Percentiles rank a stretch among this genome's conserved stretches.
Evolutionary conservation across 23 tunicate genomes (phyloP).

Genomic region (Ascidia mentula): DNA sequence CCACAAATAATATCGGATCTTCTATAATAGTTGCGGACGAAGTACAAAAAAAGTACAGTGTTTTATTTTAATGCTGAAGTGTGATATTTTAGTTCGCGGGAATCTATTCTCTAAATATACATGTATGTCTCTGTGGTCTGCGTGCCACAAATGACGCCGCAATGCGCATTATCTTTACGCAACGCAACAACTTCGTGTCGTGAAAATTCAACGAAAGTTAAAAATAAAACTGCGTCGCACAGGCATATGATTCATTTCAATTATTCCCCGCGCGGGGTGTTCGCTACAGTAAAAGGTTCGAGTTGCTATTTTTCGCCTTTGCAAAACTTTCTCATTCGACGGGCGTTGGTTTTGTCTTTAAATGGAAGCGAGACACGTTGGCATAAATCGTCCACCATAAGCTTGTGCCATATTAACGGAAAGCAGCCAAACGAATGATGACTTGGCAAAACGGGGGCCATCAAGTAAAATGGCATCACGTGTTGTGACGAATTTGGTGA

Average conservation of each 20-base stretch:
- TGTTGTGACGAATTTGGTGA: not conserved
- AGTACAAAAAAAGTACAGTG: too few species aligned
- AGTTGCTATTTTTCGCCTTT: not conserved
- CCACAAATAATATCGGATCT: too few species aligned
- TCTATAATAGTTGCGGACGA: too few species aligned
- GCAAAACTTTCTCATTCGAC: not conserved
- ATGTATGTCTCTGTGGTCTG: too few species aligned
- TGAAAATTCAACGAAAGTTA: not conserved
- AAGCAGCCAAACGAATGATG: slow-evolving; percentile 3
- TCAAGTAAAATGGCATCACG: not conserved
- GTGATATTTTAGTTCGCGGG: too few species aligned
- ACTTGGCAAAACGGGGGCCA: not conserved
- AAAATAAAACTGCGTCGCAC: not conserved
- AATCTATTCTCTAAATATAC: too few species aligned
- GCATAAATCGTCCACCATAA: not conserved
- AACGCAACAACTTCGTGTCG: slow-evolving; percentile 2
- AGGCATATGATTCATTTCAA: not conserved
- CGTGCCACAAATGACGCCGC: too few species aligned
- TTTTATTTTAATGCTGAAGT: too few species aligned
- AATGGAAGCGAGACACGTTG: not conserved
- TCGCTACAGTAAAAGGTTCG: too few species aligned
- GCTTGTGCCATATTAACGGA: not conserved
- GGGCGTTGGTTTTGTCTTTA: not conserved
- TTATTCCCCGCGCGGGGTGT: not conserved
- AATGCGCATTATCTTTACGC: not conserved